These are phyloP conservation scores for Labroides dimidiatus DNA, from an alignment of 2,797 vertebrate species.

Conservation along the genomic window DNA sequence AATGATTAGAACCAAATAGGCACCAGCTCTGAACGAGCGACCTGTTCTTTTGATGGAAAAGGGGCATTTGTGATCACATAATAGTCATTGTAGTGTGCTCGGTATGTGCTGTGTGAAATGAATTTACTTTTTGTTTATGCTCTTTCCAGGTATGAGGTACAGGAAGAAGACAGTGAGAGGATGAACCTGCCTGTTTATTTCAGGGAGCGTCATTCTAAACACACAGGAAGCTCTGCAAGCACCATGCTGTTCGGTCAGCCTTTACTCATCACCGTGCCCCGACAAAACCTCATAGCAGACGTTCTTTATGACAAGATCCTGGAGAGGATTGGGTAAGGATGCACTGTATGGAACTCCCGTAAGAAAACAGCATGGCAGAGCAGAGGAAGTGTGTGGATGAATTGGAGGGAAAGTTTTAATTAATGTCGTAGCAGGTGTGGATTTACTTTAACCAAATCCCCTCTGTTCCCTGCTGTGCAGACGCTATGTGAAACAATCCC, in stretches of 20 bases:
- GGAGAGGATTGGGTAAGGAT: slow-evolving; percentile 91
- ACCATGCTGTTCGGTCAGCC: slow-evolving; percentile 94
- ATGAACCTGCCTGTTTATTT: slow-evolving; percentile 94
- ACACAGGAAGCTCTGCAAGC: slow-evolving; percentile 85
- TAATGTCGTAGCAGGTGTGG: background rate
- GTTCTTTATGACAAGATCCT: slow-evolving; percentile 89
- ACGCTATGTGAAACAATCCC: slow-evolving; percentile 90
- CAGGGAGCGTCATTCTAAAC: slow-evolving; percentile 91
- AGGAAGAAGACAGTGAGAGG: slow-evolving; percentile 85
- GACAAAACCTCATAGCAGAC: slow-evolving; percentile 90
- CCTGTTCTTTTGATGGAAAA: no score
- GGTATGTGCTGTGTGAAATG: background rate
- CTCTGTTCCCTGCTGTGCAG: slow-evolving; percentile 72
- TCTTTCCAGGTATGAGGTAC: slow-evolving; percentile 91
- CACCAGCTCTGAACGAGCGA: no score
- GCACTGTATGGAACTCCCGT: background rate
- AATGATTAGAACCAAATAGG: no score
- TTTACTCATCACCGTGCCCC: slow-evolving; percentile 90
- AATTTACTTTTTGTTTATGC: background rate
- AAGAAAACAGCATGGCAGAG: background rate
- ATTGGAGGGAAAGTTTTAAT: background rate
- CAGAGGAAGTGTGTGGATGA: background rate
- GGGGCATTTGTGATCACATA: background rate
- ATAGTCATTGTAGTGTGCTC: background rate
- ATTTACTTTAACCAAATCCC: background rate